Percentiles rank a stretch among this genome's conserved stretches.
Conservation (phyloP, 2,797 vertebrate species). For the Peromyscus eremicus region DNA sequence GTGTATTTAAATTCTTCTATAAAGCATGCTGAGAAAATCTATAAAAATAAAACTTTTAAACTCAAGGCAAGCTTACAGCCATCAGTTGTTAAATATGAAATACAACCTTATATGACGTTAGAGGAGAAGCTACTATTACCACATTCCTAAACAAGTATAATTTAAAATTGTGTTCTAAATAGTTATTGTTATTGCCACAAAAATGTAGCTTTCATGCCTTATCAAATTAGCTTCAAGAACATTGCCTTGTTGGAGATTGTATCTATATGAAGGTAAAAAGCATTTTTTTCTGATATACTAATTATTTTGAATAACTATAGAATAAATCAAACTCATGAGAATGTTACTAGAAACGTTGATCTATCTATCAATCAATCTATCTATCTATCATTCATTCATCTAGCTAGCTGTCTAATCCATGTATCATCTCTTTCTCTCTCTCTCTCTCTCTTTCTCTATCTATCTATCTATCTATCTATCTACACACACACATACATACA, state of each 20-base stretch:
- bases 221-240: background rate
- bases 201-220: background rate
- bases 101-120: background rate
- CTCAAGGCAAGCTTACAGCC: background rate
- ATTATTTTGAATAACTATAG: background rate
- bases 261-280: background rate
- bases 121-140: background rate
- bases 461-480: no score
- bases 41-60: background rate
- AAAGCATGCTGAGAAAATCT: background rate
- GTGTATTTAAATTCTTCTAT: slow-evolving; percentile 12
- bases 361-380: background rate
- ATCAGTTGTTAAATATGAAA: background rate
- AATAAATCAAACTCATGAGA: background rate
- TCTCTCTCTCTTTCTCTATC: no score
- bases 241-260: background rate
- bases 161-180: background rate
- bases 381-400: background rate
- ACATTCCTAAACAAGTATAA: background rate
- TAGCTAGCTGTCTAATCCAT: background rate
- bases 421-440: background rate
- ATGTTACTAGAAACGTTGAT: background rate
- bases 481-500: background rate
- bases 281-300: background rate
- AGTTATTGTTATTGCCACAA: background rate